phyloP scores from a whole-genome alignment of 2,797 vertebrate genomes.

The Peromyscus eremicus region DNA sequence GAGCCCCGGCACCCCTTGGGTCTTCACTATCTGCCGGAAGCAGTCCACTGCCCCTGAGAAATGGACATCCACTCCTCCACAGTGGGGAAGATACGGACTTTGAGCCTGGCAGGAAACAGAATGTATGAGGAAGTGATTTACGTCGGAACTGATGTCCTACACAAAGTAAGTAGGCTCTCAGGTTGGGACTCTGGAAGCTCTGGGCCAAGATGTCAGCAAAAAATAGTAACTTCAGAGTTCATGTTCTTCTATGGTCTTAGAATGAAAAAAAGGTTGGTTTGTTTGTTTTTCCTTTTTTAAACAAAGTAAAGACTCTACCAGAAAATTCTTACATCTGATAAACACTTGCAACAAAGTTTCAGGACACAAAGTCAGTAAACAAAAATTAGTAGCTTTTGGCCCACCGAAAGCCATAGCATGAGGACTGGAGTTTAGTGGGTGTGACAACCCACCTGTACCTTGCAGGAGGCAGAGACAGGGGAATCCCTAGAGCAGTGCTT shows the following conservation, averaged over 20 bases:
- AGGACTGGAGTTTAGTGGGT: not conserved
- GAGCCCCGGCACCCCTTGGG: constrained; percentile 93
- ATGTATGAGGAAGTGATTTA: not conserved
- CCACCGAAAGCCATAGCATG: not conserved
- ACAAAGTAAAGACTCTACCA: not conserved
- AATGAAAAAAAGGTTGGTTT: not conserved
- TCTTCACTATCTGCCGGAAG: constrained; percentile 94
- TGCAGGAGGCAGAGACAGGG: not conserved
- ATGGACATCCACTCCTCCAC: constrained; percentile 93
- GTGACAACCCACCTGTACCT: not conserved
- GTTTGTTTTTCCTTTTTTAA: no score
- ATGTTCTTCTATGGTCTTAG: not conserved
- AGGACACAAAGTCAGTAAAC: not conserved
- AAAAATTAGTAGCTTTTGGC: not conserved
- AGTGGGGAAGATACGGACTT: constrained; percentile 92
- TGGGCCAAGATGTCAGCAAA: not conserved
- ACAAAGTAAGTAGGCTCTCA: not conserved
- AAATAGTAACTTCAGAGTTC: not conserved
- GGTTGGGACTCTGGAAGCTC: not conserved
- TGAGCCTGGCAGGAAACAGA: constrained; percentile 91
- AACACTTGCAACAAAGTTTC: not conserved
- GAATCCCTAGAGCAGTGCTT: not conserved
- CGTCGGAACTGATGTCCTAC: not conserved
- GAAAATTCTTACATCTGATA: not conserved
- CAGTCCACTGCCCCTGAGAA: constrained; percentile 95